Evolutionary conservation across 2,113 vertebrate species (phyloP).

Genomic region (Baryphthengus martii): DNA sequence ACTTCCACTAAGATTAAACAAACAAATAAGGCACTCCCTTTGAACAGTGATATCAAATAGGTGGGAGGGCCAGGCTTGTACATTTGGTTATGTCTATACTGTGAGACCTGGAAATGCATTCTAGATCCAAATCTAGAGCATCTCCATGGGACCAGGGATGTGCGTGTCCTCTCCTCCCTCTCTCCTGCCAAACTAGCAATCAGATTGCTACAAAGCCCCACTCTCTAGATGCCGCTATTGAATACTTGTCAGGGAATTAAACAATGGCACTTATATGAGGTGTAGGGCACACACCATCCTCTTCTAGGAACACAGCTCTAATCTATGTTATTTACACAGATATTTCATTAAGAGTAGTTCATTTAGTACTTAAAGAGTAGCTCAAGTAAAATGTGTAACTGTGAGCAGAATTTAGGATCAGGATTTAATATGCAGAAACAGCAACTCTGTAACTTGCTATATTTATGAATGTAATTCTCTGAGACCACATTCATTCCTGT

Average conservation of each 20-base stretch:
- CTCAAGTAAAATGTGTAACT: not conserved
- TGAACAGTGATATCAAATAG: not conserved
- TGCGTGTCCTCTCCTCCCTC: not conserved
- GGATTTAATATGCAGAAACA: conserved; percentile 33
- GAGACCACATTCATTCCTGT: not conserved
- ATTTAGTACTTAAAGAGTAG: not conserved
- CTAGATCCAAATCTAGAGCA: not conserved
- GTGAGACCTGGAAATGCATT: not conserved
- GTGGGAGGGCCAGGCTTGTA: not conserved
- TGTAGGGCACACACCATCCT: not conserved
- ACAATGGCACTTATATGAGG: not conserved
- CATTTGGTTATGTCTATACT: not conserved
- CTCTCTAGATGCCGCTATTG: fast-evolving
- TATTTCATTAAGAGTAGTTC: not conserved
- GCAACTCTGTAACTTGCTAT: conserved; percentile 22
- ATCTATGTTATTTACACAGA: not conserved
- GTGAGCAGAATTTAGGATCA: not conserved
- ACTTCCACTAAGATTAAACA: not conserved
- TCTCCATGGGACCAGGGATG: not conserved
- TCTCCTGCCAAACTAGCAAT: not conserved
- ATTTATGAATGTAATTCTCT: conserved; percentile 18
- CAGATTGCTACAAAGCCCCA: not conserved
- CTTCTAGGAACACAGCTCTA: not conserved
- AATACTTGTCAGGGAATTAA: not conserved
- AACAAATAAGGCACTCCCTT: not conserved